A percentile compares a stretch with the other conserved stretches of the same genome.
phyloP scores from a whole-genome alignment of 2,797 vertebrate species.

The Melanotaenia parkinsoni region DNA sequence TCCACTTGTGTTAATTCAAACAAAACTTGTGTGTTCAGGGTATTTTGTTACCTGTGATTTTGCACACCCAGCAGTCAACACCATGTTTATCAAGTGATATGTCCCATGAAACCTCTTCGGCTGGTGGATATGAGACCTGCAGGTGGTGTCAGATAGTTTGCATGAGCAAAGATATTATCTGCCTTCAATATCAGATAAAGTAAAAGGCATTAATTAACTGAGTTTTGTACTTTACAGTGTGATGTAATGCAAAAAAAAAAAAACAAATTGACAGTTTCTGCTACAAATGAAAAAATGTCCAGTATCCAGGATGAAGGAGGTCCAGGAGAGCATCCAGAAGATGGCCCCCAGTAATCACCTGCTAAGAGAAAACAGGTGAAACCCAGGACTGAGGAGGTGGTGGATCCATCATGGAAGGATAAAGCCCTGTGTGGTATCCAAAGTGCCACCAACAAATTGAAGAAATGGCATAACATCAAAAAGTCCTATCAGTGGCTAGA shows the following conservation, averaged over 20 bases:
- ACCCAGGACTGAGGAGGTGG: too few species aligned
- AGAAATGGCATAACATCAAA: too few species aligned
- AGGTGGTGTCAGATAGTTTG: slow-evolving; percentile 81
- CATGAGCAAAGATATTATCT: not conserved
- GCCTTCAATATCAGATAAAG: not conserved
- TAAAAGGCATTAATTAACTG: not conserved
- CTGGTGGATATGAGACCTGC: slow-evolving; percentile 83
- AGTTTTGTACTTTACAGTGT: slow-evolving; percentile 1
- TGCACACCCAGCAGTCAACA: slow-evolving; percentile 85
- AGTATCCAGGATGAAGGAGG: too few species aligned
- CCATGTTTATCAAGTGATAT: slow-evolving; percentile 83
- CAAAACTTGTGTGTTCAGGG: not conserved
- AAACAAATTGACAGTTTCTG: too few species aligned
- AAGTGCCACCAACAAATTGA: too few species aligned
- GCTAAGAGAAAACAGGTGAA: too few species aligned
- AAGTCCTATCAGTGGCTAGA: too few species aligned
- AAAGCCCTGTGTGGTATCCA: too few species aligned
- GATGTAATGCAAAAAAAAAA: not conserved
- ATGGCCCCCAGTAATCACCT: too few species aligned
- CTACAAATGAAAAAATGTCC: too few species aligned
- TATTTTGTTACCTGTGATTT: slow-evolving; percentile 79
- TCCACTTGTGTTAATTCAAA: not conserved
- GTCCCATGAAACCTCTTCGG: slow-evolving; percentile 81
- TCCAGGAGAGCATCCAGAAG: too few species aligned
- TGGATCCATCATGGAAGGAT: too few species aligned